A percentile compares a stretch with the other conserved stretches of the same genome.
phyloP scores from a whole-genome alignment of 1,140 invertebrate genomes.

The Microplitis mediator region DNA sequence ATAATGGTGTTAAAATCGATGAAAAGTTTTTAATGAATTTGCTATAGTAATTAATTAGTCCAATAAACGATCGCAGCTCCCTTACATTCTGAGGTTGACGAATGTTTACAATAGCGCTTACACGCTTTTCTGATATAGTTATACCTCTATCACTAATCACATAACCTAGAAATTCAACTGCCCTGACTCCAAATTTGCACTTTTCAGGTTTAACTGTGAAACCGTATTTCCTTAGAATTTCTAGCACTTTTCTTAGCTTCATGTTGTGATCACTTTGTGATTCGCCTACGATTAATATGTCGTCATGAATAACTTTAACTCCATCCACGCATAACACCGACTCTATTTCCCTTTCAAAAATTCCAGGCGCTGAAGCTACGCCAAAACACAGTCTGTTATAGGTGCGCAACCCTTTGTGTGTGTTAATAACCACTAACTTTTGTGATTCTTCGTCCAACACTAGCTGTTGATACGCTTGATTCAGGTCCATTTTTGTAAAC shows the following conservation, averaged over 20 bases:
- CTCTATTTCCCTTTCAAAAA: slow-evolving; percentile 6
- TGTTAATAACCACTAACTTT: not conserved
- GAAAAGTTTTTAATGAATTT: too few relatives aligned
- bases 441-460: not conserved
- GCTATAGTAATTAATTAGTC: too few relatives aligned
- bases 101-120: too few relatives aligned
- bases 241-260: not conserved
- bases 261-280: not conserved
- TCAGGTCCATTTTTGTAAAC: slow-evolving; percentile 4
- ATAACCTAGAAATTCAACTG: slow-evolving; percentile 9
- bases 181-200: not conserved
- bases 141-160: not conserved
- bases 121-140: too few relatives aligned
- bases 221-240: not conserved
- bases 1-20: too few relatives aligned
- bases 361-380: not conserved
- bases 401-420: not conserved
- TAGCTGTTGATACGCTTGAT: slow-evolving; percentile 2
- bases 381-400: slow-evolving; percentile 15
- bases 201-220: slow-evolving; percentile 8
- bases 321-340: not conserved
- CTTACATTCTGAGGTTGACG: too few relatives aligned
- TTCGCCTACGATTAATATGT: not conserved
- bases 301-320: slow-evolving; percentile 2
- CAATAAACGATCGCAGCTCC: too few relatives aligned